Conservation (phyloP, 2,797 vertebrate genomes). For the Coranthus polyacanthus region DNA sequence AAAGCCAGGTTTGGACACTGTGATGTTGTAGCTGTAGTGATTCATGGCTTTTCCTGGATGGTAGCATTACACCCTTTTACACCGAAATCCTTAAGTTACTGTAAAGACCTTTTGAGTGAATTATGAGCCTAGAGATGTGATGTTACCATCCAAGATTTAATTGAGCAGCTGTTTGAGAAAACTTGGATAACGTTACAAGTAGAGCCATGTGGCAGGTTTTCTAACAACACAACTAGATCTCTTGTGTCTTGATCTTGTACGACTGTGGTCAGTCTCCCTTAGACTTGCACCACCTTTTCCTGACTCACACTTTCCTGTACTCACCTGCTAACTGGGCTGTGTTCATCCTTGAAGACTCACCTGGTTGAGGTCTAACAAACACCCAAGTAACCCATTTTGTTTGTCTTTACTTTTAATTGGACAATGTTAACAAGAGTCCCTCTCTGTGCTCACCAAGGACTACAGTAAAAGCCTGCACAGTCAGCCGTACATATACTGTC, state of each 20-base stretch:
- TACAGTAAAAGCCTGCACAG: conserved; percentile 86
- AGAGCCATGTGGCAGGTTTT: conserved; percentile 16
- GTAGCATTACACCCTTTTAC: conserved; percentile 34
- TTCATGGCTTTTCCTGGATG: conserved; percentile 43
- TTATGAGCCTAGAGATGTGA: conserved; percentile 30
- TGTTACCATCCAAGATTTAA: conserved; percentile 43
- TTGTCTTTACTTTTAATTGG: conserved; percentile 71
- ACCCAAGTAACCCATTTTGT: conserved; percentile 52
- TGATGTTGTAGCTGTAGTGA: conserved; percentile 39
- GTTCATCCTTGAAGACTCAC: conserved; percentile 48
- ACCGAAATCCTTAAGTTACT: not conserved
- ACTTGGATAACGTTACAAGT: conserved; percentile 17
- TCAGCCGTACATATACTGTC: conserved; percentile 61
- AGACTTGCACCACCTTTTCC: conserved; percentile 42
- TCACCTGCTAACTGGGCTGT: conserved; percentile 56
- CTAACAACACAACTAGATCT: conserved; percentile 31
- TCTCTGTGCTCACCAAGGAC: conserved; percentile 82
- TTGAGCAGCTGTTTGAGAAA: conserved; percentile 13
- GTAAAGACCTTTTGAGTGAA: not conserved
- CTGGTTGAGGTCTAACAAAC: conserved; percentile 44
- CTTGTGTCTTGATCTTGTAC: conserved; percentile 36
- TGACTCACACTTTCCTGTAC: conserved; percentile 53
- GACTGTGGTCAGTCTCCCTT: conserved; percentile 39
- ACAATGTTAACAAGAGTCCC: conserved; percentile 58
- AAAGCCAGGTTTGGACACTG: conserved; percentile 51